phyloP scores from a whole-genome alignment of 1,140 invertebrate species.

The Pseudobourletiella spinata region DNA sequence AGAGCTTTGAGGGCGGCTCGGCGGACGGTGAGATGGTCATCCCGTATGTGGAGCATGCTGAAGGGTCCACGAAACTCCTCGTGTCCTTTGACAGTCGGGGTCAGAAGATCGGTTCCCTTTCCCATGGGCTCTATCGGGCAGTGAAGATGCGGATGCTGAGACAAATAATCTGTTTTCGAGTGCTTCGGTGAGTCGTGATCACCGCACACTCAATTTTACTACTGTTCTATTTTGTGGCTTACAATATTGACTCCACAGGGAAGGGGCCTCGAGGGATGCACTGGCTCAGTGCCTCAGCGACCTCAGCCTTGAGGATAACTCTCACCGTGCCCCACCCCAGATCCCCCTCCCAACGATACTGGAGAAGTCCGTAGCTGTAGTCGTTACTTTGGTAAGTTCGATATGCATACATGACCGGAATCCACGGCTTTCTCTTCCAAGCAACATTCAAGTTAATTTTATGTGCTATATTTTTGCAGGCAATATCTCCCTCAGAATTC shows the following conservation, averaged over 20 bases:
- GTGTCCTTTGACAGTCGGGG: slow-evolving; percentile 24
- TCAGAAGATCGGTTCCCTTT: slow-evolving; percentile 21
- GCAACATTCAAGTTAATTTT: no score
- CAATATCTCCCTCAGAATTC: no score
- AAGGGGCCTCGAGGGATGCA: no score
- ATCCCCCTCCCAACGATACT: neutral
- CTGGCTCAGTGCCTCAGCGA: no score
- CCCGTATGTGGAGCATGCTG: slow-evolving; percentile 20
- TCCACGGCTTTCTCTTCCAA: no score
- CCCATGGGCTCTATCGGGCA: slow-evolving; percentile 59
- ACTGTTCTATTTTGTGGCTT: no score
- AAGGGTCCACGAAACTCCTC: slow-evolving; percentile 23
- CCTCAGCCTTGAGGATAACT: no score
- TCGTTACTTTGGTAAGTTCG: neutral
- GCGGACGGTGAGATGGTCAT: neutral
- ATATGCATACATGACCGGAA: neutral
- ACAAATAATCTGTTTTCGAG: slow-evolving; percentile 4
- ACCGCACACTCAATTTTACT: neutral
- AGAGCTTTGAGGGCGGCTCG: neutral
- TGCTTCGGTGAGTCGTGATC: slow-evolving; percentile 8
- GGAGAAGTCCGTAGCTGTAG: neutral
- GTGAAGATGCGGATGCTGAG: slow-evolving; percentile 58
- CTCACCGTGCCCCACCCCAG: neutral
- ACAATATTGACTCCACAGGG: no score
- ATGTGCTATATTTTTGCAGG: no score